phyloP scores from a whole-genome alignment of 2,888 invertebrate genomes.

The Coleophora flavipennella region DNA sequence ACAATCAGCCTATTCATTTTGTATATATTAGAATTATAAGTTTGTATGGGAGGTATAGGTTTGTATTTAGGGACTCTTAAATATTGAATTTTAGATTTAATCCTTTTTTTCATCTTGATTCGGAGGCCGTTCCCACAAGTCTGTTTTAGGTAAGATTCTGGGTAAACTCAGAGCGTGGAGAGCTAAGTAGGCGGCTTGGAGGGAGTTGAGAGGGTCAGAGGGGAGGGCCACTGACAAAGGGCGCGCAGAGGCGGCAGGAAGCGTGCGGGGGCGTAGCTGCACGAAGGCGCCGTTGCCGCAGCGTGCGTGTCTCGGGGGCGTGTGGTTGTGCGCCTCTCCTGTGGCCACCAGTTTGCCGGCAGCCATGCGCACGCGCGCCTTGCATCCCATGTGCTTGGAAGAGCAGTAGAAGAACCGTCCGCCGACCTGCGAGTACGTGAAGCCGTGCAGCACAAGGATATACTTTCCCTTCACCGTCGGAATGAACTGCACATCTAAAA shows the following conservation, averaged over 20 bases:
- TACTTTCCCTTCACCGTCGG: slow-evolving; percentile 67
- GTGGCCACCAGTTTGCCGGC: slow-evolving; percentile 54
- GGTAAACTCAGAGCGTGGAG: slow-evolving; percentile 55
- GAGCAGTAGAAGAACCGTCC: slow-evolving; percentile 67
- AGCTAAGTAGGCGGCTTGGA: slow-evolving; percentile 42
- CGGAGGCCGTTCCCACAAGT: slow-evolving; percentile 47
- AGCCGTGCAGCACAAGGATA: slow-evolving; percentile 59
- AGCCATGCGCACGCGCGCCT: slow-evolving; percentile 52
- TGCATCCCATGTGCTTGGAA: slow-evolving; percentile 63
- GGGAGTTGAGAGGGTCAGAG: slow-evolving; percentile 35
- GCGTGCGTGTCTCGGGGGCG: slow-evolving; percentile 62
- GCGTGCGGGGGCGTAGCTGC: slow-evolving; percentile 48
- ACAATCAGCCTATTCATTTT: no score
- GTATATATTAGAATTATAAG: no score
- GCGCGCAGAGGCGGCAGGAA: slow-evolving; percentile 18
- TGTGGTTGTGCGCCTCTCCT: slow-evolving; percentile 57
- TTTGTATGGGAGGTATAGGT: no score
- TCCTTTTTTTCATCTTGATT: slow-evolving; percentile 50
- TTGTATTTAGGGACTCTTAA: no score
- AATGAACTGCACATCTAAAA: slow-evolving; percentile 65
- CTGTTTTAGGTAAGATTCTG: slow-evolving; percentile 55
- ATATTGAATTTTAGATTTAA: slow-evolving; percentile 8
- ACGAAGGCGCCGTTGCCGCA: slow-evolving; percentile 65
- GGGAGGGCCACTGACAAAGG: slow-evolving; percentile 27
- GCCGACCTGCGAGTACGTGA: slow-evolving; percentile 64